Evolutionary conservation across 1,140 invertebrate species (phyloP), one percentile per base, ranked within the genome.

Genomic region (Lepidurus couesii): DNA sequence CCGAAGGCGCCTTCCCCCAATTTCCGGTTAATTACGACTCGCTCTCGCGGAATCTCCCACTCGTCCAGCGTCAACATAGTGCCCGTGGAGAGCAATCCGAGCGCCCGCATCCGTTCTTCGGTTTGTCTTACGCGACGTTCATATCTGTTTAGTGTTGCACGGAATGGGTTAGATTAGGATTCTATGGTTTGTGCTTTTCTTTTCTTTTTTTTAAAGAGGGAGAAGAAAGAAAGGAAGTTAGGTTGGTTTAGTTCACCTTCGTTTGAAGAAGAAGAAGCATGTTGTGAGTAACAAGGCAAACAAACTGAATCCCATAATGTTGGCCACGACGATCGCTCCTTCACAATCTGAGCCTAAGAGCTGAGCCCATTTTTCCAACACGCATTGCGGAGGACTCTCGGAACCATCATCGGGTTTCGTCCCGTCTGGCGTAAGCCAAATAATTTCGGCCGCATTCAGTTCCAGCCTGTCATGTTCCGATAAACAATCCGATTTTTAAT

Each of bases 1-100:
- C 93, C 95, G 84, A 96, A 95, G 1, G 93, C 93, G n/a, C 95
- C 94, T 83, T 95, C 92, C 1, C 95, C 94, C 0, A 96, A 85
- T 83, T 92, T 92, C 24, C 95, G 86, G 85, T 96, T 96, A n/a
- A 96, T 90, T n/a, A 96, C 92, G 3, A 97, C 91, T 75, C 90
- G 87, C 80, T 95, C 91, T 65, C 93, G 86, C 0, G 92, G 89
- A 44, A 96, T 89, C 85, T 97, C 94, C 93, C 94, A 96, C 81
- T 93, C 92, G 82, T 95, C 94, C 11, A 95, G 85, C 13, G 84
- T 84, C 10, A 87, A 85, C 81, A 86, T 86, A 75, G 85, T 86
- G 0, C 85, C 84, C 34, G 87, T 82, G 44, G 87, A 85, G 1
- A 90, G 82, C 7, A 92, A 84, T 82, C 90, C 88, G 16, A 93